These are phyloP conservation scores for Vultur gryphus DNA, from an alignment of 2,797 vertebrate genomes.

Conservation along the genomic window DNA sequence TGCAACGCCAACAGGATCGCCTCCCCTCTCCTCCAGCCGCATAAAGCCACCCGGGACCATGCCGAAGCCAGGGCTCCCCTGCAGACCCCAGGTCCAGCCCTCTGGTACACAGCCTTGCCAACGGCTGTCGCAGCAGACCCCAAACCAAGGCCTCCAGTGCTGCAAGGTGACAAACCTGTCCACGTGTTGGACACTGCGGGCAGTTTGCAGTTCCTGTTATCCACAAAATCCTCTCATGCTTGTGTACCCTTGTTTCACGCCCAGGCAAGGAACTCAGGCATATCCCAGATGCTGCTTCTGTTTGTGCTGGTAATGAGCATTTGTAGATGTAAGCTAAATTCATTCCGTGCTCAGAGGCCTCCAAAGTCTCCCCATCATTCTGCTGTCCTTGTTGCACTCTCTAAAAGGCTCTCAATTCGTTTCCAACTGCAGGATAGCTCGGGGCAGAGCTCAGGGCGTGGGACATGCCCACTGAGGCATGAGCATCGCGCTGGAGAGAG, in stretches of 20 bases:
- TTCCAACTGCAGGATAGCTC: not conserved
- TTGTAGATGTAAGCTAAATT: not conserved
- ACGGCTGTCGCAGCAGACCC: accelerated
- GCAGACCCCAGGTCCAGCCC: not conserved
- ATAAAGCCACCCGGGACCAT: not conserved
- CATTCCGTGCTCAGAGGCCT: not conserved
- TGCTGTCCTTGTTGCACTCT: not conserved
- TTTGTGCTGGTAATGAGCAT: not conserved
- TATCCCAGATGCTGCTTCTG: not conserved
- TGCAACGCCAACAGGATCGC: accelerated
- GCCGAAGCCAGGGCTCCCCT: accelerated
- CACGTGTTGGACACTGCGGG: accelerated
- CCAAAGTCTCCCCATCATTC: not conserved
- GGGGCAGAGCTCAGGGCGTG: not conserved
- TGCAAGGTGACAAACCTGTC: not conserved
- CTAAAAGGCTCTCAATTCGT: not conserved
- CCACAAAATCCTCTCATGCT: not conserved
- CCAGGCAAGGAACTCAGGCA: not conserved
- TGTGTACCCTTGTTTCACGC: not conserved
- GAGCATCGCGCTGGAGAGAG: not conserved
- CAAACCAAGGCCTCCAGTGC: not conserved
- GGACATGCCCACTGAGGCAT: not conserved
- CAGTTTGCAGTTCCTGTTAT: not conserved
- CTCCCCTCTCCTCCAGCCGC: not conserved
- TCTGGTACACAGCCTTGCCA: accelerated